Base-by-base conservation (phyloP, 2,113 vertebrate species). In the Rousettus leschenaultii region DNA sequence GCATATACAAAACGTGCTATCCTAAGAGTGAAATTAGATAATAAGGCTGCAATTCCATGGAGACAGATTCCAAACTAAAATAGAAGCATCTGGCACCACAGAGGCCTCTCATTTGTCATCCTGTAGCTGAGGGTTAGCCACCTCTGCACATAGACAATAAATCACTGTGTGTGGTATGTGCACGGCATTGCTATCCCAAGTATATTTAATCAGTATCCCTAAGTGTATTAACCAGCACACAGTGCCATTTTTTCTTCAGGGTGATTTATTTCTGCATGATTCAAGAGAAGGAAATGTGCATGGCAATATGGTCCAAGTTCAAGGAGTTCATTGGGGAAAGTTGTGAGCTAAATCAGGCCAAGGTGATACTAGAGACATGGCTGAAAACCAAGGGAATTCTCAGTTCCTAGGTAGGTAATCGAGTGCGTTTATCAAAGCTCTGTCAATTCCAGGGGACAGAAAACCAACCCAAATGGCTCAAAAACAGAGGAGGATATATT, bases 241-340 rank as follows among this genome's bases (percentile, higher is more conserved):
- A 45, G 40, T 38, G 71, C 93, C 43, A 38, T 24, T 90, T 21
- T 75, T 84, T 79, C 65, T 93, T 79, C 57, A 59, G 65, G 57
- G 35, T 84, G 71, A 57, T 68, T 93, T 84, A 70, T 88, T 95
- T 94, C 80, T 74, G 48, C n/a, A 28, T 33, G 21, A 93, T 68
- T 70, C 40, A 65, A 55, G 86, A 92, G 57, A 19, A 38, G 19
- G 65, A 26, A 78, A 35, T 73, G 35, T 65, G 70, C 1, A 1
- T 79, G 28, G 38, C 18, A 80, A 40, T 57, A 57, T 53, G 28
- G 55, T 63, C 83, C 66, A 75, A 55, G 33, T 88, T 63, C 70
- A 84, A 75, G 89, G 28, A 24, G 51, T 18, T 70, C 86, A 75
- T 24, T 55, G 19, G 8, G 28, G 65, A 53, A 57, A 30, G 55